These are phyloP conservation scores for Potamarius usumacintae DNA, from an alignment of 2,113 vertebrate genomes.

Conservation along the genomic window DNA sequence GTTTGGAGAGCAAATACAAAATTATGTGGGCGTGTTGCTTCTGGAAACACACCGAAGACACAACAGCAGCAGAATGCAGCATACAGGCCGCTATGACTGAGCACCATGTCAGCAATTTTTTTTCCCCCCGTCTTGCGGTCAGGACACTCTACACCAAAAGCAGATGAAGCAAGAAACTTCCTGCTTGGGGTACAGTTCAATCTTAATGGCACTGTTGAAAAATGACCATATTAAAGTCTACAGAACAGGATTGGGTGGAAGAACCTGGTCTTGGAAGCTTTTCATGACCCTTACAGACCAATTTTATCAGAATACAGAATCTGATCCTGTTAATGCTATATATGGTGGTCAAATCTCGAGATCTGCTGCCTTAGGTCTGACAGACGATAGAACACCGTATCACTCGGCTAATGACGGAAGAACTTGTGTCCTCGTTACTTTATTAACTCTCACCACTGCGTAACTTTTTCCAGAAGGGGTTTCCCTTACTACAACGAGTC, in stretches of 20 bases:
- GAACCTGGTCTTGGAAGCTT: neutral
- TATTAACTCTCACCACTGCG: no score
- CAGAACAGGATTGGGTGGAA: neutral
- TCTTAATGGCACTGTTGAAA: neutral
- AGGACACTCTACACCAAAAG: neutral
- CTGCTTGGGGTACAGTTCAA: neutral
- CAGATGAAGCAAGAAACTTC: slow-evolving; percentile 6
- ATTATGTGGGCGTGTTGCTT: slow-evolving; percentile 22
- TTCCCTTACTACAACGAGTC: no score
- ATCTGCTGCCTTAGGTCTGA: slow-evolving; percentile 3
- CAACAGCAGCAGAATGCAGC: slow-evolving; percentile 6
- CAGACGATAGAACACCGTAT: neutral
- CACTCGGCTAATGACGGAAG: neutral
- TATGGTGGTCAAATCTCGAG: neutral
- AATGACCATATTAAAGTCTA: neutral
- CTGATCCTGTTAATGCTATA: neutral
- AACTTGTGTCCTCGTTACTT: neutral
- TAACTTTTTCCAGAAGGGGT: no score
- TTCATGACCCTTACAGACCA: neutral
- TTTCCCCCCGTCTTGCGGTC: neutral
- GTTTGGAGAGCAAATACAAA: neutral
- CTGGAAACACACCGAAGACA: slow-evolving; percentile 16
- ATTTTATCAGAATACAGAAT: neutral
- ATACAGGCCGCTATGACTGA: slow-evolving; percentile 24
- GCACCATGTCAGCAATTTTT: slow-evolving; percentile 27